Conservation (phyloP, 2,113 vertebrate species). For the Passerina amoena region DNA sequence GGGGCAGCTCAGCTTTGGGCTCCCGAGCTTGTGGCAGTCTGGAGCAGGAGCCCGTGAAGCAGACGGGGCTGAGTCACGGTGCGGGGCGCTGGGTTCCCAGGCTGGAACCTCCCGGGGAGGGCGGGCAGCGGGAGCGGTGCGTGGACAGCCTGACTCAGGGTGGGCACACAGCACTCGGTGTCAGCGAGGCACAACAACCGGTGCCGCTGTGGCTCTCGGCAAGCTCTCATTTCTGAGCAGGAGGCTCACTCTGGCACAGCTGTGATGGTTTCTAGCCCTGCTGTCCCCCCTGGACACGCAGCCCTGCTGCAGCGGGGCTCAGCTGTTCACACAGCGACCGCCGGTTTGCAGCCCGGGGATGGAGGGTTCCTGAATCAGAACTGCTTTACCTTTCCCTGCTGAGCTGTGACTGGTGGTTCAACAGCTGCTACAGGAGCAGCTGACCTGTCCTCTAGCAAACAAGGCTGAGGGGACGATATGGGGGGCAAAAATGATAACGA, state of each 20-base stretch:
- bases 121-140: not conserved
- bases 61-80: rapidly evolving
- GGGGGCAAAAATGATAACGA: not conserved
- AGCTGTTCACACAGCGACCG: not conserved
- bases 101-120: not conserved
- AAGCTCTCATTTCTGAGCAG: not conserved
- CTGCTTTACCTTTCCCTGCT: not conserved
- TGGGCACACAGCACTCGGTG: rapidly evolving
- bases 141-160: not conserved
- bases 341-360: not conserved
- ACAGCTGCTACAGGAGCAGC: not conserved
- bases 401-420: not conserved
- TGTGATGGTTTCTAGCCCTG: not conserved
- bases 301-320: not conserved
- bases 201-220: not conserved
- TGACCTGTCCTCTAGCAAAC: not conserved
- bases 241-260: not conserved
- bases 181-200: rapidly evolving
- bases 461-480: not conserved
- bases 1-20: not conserved
- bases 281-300: not conserved
- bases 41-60: rapidly evolving
- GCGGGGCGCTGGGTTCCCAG: rapidly evolving
- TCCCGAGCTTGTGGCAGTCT: rapidly evolving
- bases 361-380: not conserved